Conservation (phyloP, 2,888 invertebrate genomes). For the Cotesia congregata region DNA sequence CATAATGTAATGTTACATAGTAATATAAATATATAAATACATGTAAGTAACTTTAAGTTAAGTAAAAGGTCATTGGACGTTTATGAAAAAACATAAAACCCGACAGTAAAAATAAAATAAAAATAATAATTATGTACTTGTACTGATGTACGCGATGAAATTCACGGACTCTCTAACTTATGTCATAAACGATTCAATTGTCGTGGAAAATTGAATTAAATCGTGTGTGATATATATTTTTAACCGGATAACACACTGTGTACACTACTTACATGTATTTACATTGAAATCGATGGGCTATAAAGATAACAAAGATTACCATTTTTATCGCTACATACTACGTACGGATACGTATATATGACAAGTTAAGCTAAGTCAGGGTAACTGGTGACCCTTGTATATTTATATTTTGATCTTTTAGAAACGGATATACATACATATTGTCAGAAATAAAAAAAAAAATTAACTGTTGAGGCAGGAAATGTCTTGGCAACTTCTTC, state of each 20-base stretch:
- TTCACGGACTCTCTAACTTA: background rate
- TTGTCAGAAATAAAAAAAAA: background rate
- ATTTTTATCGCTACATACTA: slow-evolving; percentile 8
- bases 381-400: slow-evolving; percentile 17
- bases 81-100: background rate
- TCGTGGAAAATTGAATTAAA: slow-evolving; percentile 21
- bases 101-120: background rate
- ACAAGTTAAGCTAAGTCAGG: slow-evolving; percentile 16
- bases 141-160: background rate
- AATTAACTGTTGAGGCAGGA: background rate
- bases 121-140: background rate
- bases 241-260: background rate
- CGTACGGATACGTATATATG: background rate
- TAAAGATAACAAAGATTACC: slow-evolving; percentile 23
- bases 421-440: background rate
- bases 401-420: background rate
- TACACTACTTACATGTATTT: slow-evolving; percentile 3
- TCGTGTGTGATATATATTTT: slow-evolving; percentile 3
- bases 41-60: background rate
- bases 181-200: slow-evolving; percentile 6
- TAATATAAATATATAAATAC: background rate
- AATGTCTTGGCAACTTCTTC: background rate
- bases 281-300: slow-evolving; percentile 21
- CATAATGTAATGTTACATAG: too few relatives aligned
- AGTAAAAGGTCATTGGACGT: background rate